Conservation (phyloP, 2,113 vertebrate species). For the Chaetodon auriga region DNA sequence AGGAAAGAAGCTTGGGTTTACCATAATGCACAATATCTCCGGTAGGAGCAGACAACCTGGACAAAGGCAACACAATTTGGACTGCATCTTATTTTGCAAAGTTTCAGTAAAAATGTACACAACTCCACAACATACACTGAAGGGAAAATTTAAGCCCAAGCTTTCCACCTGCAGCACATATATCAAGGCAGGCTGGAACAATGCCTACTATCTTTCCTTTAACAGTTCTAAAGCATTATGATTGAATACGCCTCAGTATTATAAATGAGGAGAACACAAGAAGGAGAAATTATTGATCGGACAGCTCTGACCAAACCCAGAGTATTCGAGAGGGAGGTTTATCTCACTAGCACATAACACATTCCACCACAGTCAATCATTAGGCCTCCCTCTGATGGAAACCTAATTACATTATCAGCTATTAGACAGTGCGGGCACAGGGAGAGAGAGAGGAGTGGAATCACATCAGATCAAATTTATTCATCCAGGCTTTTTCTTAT, state of each 20-base stretch:
- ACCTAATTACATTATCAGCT: slow-evolving; percentile 79
- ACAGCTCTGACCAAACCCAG: slow-evolving; percentile 20
- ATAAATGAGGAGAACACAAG: slow-evolving; percentile 51
- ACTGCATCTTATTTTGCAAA: neutral
- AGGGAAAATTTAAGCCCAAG: neutral
- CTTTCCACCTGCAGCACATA: neutral
- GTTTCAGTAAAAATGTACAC: neutral
- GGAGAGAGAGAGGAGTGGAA: slow-evolving; percentile 40
- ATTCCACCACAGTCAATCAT: slow-evolving; percentile 65
- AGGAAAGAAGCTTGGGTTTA: slow-evolving; percentile 21
- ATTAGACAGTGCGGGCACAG: slow-evolving; percentile 56
- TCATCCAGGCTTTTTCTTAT: slow-evolving; percentile 38
- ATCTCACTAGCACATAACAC: slow-evolving; percentile 59
- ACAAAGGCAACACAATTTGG: neutral
- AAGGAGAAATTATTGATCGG: slow-evolving; percentile 61
- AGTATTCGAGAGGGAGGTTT: slow-evolving; percentile 60
- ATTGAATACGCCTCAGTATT: slow-evolving; percentile 32
- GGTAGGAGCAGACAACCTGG: neutral
- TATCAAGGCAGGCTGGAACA: slow-evolving; percentile 9
- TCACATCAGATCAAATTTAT: slow-evolving; percentile 50
- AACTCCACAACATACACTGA: neutral
- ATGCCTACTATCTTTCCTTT: slow-evolving; percentile 2
- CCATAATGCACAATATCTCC: neutral
- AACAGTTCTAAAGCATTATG: slow-evolving; percentile 15
- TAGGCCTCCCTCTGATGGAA: slow-evolving; percentile 68